Conservation (phyloP, 2,797 vertebrate species). For the Peromyscus nudipes region DNA sequence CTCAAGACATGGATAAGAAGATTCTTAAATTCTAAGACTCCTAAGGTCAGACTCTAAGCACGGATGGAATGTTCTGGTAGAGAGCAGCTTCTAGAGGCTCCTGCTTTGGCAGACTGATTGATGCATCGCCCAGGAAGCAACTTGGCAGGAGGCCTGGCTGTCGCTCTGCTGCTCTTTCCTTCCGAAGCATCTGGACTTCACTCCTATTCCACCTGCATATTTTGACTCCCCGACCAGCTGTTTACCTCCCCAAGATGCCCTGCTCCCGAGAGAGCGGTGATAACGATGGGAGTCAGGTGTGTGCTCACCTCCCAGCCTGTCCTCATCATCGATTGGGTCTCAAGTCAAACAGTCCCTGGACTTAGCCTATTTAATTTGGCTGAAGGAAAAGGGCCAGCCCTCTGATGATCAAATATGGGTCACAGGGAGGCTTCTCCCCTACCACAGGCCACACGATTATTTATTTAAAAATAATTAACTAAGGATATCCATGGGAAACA, state of each 20-base stretch:
- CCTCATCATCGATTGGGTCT: slow-evolving; percentile 81
- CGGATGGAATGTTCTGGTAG: not conserved
- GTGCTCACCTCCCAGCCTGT: slow-evolving; percentile 75
- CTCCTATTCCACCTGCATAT: slow-evolving; percentile 46
- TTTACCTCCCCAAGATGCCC: slow-evolving; percentile 80
- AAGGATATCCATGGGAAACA: slow-evolving; percentile 87
- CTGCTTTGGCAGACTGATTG: not conserved
- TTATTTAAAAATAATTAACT: slow-evolving; percentile 90
- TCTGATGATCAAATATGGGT: slow-evolving; percentile 84
- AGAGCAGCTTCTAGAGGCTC: not conserved
- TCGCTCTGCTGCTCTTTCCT: not conserved
- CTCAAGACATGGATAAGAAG: not conserved
- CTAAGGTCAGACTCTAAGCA: not conserved
- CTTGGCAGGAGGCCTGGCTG: slow-evolving; percentile 2
- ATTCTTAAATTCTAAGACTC: slow-evolving; percentile 26
- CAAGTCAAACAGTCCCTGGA: slow-evolving; percentile 81
- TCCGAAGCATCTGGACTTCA: slow-evolving; percentile 68
- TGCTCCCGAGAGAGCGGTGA: slow-evolving; percentile 75
- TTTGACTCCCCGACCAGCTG: slow-evolving; percentile 40
- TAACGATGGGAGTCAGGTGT: slow-evolving; percentile 68
- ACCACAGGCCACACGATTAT: slow-evolving; percentile 82
- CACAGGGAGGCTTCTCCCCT: slow-evolving; percentile 84
- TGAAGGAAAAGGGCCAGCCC: slow-evolving; percentile 75
- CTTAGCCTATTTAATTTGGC: slow-evolving; percentile 87
- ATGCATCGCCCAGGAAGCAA: not conserved